phyloP scores from a whole-genome alignment of 1,140 invertebrate genomes.

The Pollicipes pollicipes region DNA sequence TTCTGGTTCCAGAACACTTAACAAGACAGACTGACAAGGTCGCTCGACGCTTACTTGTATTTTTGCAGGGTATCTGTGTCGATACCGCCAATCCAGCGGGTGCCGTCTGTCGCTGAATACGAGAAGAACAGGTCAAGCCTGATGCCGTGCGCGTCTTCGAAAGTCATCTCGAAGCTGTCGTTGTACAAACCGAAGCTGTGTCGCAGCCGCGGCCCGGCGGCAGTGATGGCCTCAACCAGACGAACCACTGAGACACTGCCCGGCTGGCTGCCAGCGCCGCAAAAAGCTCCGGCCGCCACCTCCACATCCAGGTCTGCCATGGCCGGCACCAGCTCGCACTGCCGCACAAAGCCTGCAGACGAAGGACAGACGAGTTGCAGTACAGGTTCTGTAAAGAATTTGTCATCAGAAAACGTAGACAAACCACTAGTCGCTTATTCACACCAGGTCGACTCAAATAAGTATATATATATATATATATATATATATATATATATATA shows the following conservation, averaged over 20 bases:
- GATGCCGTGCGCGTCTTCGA: not conserved
- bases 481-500: too few relatives aligned
- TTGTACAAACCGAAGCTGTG: not conserved
- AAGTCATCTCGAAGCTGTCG: not conserved
- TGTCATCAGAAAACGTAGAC: too few relatives aligned
- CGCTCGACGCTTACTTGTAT: not conserved
- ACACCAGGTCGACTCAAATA: too few relatives aligned
- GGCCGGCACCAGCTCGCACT: not conserved
- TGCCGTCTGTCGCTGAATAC: not conserved
- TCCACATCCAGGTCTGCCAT: not conserved
- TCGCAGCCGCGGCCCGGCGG: not conserved
- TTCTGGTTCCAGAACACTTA: too few relatives aligned
- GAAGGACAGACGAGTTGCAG: too few relatives aligned
- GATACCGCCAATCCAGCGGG: not conserved
- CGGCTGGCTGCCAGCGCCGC: too few relatives aligned
- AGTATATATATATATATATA: too few relatives aligned
- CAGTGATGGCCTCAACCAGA: not conserved
- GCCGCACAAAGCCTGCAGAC: not conserved
- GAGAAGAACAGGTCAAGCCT: not conserved
- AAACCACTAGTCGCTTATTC: too few relatives aligned
- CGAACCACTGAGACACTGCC: not conserved
- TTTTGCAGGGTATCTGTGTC: not conserved
- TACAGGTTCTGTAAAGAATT: too few relatives aligned
- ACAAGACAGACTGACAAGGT: too few relatives aligned
- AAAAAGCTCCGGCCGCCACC: not conserved